Evolutionary conservation across 30 jellyfish, hydroid and myxozoan species (phyloP), one percentile per base, ranked within the genome.

Genomic region (Hydractinia echinata): DNA sequence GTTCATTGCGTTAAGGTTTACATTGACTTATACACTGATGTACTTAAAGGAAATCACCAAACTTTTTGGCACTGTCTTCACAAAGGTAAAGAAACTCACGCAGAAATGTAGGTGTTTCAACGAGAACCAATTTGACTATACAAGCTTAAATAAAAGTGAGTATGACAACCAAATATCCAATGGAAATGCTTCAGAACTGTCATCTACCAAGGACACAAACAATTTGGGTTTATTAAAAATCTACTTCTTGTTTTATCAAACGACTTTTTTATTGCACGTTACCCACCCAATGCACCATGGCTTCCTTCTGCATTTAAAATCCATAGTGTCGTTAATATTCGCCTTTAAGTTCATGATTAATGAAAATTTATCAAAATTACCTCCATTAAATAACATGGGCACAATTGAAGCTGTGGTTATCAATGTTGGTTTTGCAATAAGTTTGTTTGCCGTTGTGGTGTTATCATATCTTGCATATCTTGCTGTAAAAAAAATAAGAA

Each of bases 361-460:
- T 13, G 18, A 44, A 64, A 8, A 64, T n/a, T 13, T 64, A n/a
- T 7, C 74, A 64, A n/a, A 7, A 51, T 8, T 64, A 7, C 39
- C 51, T 13, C 74, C 74, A 13, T n/a, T 6, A 44, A 64, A 64
- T 7, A 6, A 64, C 10, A 64, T 64, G 74, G 16, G 16, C 39
- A 44, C 74, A 13, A 64, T 64, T 6, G 16, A 64, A 44, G 16
- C 16, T 51, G 74, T 51, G 10, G 39, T 64, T 1, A 13, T 64
- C 74, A 4, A 64, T 0, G 39, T 64, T 44, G 19, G 19, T 7
- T 13, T 64, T 13, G 74, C 18, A 8, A 1, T 4, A 51, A 64
- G 74, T 64, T 64, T 64, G 39, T 64, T 64, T 64, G 19, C 39
- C 5, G 74, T 64, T 7, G 74, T 64, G 19, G 74, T 64, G 74